A percentile compares a stretch with the other conserved stretches of the same genome.
These are phyloP conservation scores for Drosophila prosaltans DNA, from an alignment of 1,140 invertebrate genomes.

Conservation along the genomic window DNA sequence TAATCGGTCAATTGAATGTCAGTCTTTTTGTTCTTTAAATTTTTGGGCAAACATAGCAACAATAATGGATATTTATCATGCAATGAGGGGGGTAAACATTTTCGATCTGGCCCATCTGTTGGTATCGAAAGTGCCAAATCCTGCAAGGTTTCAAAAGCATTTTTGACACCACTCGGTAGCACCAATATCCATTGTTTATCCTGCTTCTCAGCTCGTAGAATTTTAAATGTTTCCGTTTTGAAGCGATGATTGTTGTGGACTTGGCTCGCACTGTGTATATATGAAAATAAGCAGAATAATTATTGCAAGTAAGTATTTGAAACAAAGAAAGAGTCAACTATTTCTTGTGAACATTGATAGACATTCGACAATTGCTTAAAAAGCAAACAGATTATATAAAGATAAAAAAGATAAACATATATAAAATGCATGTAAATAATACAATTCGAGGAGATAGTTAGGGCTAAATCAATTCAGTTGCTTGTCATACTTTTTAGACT, in stretches of 20 bases:
- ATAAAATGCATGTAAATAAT: no score
- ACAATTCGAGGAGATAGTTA: no score
- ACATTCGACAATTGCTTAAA: no score
- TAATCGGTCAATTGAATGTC: slow-evolving; percentile 67
- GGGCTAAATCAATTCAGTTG: no score
- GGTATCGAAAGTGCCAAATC: slow-evolving; percentile 69
- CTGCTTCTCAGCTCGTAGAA: slow-evolving; percentile 79
- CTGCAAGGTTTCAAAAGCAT: slow-evolving; percentile 50
- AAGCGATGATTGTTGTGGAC: background rate
- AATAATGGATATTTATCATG: slow-evolving; percentile 90
- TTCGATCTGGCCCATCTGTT: slow-evolving; percentile 53
- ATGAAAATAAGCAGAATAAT: background rate
- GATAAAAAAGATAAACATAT: slow-evolving; percentile 4
- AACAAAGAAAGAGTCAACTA: no score
- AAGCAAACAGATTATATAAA: no score
- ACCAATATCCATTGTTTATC: slow-evolving; percentile 63
- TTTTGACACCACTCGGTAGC: slow-evolving; percentile 30
- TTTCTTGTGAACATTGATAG: no score
- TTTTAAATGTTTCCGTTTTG: slow-evolving; percentile 88
- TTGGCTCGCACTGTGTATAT: background rate
- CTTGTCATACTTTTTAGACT: no score
- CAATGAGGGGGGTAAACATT: slow-evolving; percentile 91
- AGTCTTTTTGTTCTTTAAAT: slow-evolving; percentile 81
- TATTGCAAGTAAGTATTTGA: background rate
- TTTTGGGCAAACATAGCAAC: slow-evolving; percentile 86